Base-by-base conservation (phyloP, 1,140 invertebrate genomes). In the Archivesica marissinica region DNA sequence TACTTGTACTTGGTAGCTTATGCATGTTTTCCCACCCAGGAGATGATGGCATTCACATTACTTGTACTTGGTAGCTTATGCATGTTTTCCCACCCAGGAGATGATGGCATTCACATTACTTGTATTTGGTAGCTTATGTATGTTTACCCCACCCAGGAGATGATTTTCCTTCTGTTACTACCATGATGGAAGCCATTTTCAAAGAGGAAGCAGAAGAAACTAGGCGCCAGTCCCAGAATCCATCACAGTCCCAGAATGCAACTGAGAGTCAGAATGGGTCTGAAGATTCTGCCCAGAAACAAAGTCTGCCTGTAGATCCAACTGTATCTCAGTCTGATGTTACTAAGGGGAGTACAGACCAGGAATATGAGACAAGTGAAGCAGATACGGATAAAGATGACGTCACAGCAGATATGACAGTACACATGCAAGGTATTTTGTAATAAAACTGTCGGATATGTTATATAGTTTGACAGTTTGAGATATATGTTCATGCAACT, bases 161-260 rank as follows among this genome's bases (percentile, higher is more conserved):
- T 84, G 82, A 84, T 30, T 84, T 84, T 41, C 74, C 82, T 15
- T 84, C 82, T 25, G 17, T 52, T 15, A 47, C 68, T 15, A 30
- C 82, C 17, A 41, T 84, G 20, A 56, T 84, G 47, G 82, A 84
- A 64, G 82, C 72, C 28, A 41, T 64, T 38, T 70, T 77, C 39
- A 64, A 28, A 52, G 30, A 61, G 66, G 64, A 68, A 17, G 78
- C 78, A 52, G 28, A 81, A 35, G 39, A 68, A 59, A n/a, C 54
- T 30, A 52, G 20, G n/a, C 38, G 50, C 25, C 41, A 52, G 20
- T 75, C 72, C 44, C 72, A 75, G 72, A 75, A 75, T 54, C 44
- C 72, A 50, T 25, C 72, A 35, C 20, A 52, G 17, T 23, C 44
- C 25, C 44, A 75, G 47, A 52, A 75, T 75, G 28, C 47, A 30